Evolutionary conservation across 2,797 vertebrate genomes (phyloP).

Genomic region (Anableps anableps): DNA sequence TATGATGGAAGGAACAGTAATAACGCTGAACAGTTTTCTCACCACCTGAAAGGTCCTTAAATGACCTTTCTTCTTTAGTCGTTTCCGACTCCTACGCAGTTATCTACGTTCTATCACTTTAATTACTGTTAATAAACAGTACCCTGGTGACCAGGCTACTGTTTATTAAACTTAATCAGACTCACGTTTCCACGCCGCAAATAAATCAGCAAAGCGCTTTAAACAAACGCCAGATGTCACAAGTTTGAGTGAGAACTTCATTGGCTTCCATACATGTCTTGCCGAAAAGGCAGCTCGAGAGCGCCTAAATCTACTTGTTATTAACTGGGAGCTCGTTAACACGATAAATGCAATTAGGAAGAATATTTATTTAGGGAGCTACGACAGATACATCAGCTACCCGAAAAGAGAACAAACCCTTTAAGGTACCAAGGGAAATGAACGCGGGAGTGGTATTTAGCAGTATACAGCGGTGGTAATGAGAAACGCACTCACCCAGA

Average conservation of each 20-base stretch:
- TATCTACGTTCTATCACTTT: neutral
- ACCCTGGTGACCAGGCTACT: neutral
- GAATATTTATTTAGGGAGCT: neutral
- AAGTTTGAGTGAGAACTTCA: neutral
- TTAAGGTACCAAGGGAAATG: neutral
- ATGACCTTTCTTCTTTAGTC: neutral
- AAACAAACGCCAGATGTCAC: neutral
- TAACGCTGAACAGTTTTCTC: neutral
- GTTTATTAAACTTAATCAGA: neutral
- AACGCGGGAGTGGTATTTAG: neutral
- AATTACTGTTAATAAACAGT: too few relatives aligned
- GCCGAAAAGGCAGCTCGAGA: neutral
- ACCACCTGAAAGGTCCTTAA: neutral
- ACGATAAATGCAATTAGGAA: neutral
- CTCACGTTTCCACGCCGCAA: neutral
- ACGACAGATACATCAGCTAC: neutral
- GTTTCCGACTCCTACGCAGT: neutral
- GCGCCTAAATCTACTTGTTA: neutral
- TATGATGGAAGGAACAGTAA: neutral
- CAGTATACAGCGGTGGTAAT: neutral
- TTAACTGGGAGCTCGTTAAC: neutral
- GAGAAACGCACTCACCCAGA: conserved; percentile 77
- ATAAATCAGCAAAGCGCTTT: neutral
- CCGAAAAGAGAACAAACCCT: neutral
- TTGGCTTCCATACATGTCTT: neutral